Conservation (phyloP, 2,113 vertebrate species). For the Sinocyclocheilus rhinocerous region DNA sequence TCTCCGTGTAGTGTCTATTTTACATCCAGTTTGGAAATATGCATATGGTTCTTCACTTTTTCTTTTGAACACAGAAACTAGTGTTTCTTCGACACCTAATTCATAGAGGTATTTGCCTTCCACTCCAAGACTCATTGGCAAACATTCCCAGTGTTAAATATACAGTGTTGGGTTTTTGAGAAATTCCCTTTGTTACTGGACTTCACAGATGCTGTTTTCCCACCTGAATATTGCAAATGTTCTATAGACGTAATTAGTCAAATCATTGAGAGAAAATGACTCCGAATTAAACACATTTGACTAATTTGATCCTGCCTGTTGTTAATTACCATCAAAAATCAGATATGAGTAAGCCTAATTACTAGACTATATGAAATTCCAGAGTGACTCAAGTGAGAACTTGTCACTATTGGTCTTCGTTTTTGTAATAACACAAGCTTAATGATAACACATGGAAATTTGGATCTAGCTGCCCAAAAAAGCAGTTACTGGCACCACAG, state of each 20-base stretch:
- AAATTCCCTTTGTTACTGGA: slow-evolving; percentile 32
- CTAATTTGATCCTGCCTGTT: background rate
- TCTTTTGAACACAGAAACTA: background rate
- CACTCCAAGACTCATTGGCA: background rate
- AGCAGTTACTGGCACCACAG: slow-evolving; percentile 1
- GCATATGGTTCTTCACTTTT: background rate
- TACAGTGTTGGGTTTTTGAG: background rate
- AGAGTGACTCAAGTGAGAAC: background rate
- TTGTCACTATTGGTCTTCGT: background rate
- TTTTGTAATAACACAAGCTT: slow-evolving; percentile 11
- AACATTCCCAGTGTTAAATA: slow-evolving; percentile 1
- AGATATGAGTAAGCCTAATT: background rate
- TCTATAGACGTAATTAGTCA: background rate
- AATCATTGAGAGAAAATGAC: background rate
- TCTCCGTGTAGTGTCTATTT: background rate
- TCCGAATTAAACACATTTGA: background rate
- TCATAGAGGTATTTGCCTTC: background rate
- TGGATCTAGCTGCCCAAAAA: slow-evolving; percentile 6
- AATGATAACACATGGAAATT: slow-evolving; percentile 9
- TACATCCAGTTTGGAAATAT: background rate
- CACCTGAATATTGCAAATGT: background rate
- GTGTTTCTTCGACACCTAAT: slow-evolving; percentile 9
- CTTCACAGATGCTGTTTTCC: slow-evolving; percentile 1
- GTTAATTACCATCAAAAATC: background rate
- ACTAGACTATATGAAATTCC: background rate